These are phyloP conservation scores for Drosophila melanosoma DNA, from an alignment of 2,888 invertebrate genomes.

Conservation along the genomic window DNA sequence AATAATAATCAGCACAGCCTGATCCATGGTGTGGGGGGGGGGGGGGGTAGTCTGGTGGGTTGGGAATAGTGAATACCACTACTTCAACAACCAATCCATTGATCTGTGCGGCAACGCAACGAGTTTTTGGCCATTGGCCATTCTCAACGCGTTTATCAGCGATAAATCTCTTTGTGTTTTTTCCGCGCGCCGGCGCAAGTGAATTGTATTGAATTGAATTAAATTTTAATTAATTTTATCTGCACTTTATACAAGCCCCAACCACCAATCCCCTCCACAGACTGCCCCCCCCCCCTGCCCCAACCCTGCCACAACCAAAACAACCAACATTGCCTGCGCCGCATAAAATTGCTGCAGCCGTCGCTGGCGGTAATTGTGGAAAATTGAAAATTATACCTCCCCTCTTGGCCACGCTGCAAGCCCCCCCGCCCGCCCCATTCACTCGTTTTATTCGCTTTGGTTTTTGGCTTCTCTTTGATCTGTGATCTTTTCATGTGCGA, in stretches of 20 bases:
- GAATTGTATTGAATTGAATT: constrained; percentile 79
- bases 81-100: constrained; percentile 49
- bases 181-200: constrained; percentile 78
- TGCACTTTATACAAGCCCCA: constrained; percentile 60
- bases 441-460: constrained; percentile 2
- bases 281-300: neutral
- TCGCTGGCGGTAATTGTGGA: constrained; percentile 71
- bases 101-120: constrained; percentile 59
- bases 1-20: constrained; percentile 60
- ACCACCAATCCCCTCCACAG: neutral
- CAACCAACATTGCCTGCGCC: constrained; percentile 28
- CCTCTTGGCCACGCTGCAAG: neutral
- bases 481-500: constrained; percentile 68
- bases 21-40: constrained; percentile 44
- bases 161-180: constrained; percentile 82
- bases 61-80: neutral
- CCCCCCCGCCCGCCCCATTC: too few species aligned
- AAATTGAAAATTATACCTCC: constrained; percentile 74
- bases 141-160: constrained; percentile 80
- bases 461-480: constrained; percentile 68
- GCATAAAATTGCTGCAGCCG: constrained; percentile 57
- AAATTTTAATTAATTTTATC: constrained; percentile 81
- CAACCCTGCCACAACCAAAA: neutral
- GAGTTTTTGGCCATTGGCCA: constrained; percentile 63
- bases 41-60: neutral